Evolutionary conservation across 2,797 vertebrate genomes (phyloP), one percentile per base, ranked within the genome.

Genomic region (Ceyx erithaca): DNA sequence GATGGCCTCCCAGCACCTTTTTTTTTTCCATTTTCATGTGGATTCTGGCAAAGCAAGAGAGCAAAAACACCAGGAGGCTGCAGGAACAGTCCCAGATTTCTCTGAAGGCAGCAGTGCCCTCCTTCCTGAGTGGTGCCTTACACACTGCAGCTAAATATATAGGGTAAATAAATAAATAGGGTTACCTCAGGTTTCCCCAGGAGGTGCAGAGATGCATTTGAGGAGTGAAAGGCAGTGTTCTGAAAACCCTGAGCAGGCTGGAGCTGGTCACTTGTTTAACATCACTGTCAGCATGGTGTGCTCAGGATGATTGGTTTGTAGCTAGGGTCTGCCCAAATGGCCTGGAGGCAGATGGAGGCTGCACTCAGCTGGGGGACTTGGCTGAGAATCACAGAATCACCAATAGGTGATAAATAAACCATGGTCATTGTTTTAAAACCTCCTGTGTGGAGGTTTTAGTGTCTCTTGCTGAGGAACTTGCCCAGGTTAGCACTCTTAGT

Each of bases 1-100:
- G 30, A 58, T 77, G 45, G 20, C 79, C 57, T 43, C 52, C 73
- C 43, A n/a, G 37, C 89, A 55, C 43, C 13, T 4, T 77, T 87
- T 91, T 64, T 87, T 87, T 85, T 90, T 84, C n/a, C 59, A 55
- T 6, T 86, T 90, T 90, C 26, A 4, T 35, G 3, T 22, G 33
- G 28, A 63, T 77, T 93, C 54, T 79, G 76, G 54, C 25, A 81
- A 79, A 46, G 43, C 40, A 84, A 67, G 35, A 43, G 30, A 59
- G 48, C 26, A 57, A 58, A 69, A 25, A 51, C 77, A 41, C 22
- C 15, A 9, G 35, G 23, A 15, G n/a, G 30, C 22, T 90, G 20
- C 23, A 67, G 59, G 82, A 86, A 28, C 21, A 58, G 61, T 72
- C 26, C 23, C 45, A 35, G 26, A 28, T 91, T 72, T 45, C 57